These are phyloP conservation scores for Latrodectus elegans DNA, from an alignment of 2,888 invertebrate species.

Conservation along the genomic window DNA sequence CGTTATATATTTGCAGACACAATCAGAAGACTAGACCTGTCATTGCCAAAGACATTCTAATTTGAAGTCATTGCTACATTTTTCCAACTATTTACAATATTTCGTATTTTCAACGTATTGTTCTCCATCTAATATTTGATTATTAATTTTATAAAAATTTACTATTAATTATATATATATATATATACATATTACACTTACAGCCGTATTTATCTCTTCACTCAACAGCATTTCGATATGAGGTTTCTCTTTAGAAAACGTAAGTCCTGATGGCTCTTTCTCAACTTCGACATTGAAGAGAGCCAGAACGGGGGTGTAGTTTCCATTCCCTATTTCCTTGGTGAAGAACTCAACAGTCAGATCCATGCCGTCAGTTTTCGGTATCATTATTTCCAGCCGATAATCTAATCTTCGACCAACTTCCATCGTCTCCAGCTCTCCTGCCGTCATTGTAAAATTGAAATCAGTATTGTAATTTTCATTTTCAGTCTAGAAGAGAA, in stretches of 20 bases:
- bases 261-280: conserved; percentile 42
- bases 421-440: conserved; percentile 60
- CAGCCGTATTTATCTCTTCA: conserved; percentile 60
- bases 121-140: too few relatives aligned
- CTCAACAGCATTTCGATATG: conserved; percentile 57
- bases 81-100: too few relatives aligned
- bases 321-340: conserved; percentile 63
- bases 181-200: neutral
- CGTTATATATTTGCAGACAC: too few relatives aligned
- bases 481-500: conserved; percentile 30
- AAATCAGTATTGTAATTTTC: conserved; percentile 61
- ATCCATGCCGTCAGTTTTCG: conserved; percentile 68
- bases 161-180: too few relatives aligned
- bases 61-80: too few relatives aligned
- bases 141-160: too few relatives aligned
- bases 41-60: too few relatives aligned
- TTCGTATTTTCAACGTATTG: too few relatives aligned
- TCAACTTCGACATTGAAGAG: conserved; percentile 66
- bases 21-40: too few relatives aligned
- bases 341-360: conserved; percentile 70
- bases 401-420: conserved; percentile 63
- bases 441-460: conserved; percentile 42
- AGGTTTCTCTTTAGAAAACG: conserved; percentile 43
- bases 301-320: conserved; percentile 66
- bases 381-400: conserved; percentile 63